These are phyloP conservation scores for Sinocyclocheilus maitianheensis DNA, from an alignment of 2,113 vertebrate genomes.

Conservation along the genomic window DNA sequence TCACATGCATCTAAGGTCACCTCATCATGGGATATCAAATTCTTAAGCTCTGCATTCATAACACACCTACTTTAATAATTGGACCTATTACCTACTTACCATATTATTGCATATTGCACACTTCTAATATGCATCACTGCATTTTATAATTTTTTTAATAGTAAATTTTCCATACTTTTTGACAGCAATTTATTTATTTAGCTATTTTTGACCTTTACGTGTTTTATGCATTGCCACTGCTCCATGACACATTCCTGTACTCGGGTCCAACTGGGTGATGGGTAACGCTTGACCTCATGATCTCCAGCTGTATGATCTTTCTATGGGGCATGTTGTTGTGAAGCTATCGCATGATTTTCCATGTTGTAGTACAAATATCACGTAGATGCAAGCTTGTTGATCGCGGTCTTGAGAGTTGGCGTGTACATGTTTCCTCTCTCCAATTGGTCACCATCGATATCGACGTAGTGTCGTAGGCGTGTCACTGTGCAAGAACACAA, in stretches of 20 bases:
- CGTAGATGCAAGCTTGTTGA: not conserved
- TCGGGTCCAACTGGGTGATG: conserved; percentile 9
- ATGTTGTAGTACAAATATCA: not conserved
- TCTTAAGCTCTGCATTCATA: not conserved
- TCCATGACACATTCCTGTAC: not conserved
- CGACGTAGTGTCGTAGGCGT: conserved; percentile 5
- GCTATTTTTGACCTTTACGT: not conserved
- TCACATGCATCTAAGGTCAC: not conserved
- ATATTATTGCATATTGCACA: not conserved
- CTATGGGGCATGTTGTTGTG: not conserved
- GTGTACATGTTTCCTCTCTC: not conserved
- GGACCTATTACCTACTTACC: not conserved
- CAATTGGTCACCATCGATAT: not conserved
- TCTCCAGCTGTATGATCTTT: not conserved
- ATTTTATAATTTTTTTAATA: not conserved
- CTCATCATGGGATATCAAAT: not conserved
- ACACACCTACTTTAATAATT: not conserved
- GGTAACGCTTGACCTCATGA: conserved; percentile 11
- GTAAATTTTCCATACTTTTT: not conserved
- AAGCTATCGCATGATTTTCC: not conserved
- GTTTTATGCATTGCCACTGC: not conserved
- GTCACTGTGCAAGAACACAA: not conserved
- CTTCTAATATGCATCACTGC: not conserved
- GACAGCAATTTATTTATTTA: not conserved
- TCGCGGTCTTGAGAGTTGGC: not conserved